These are phyloP conservation scores for Nephrotoma appendiculata DNA, from an alignment of 2,888 invertebrate species.

Conservation along the genomic window DNA sequence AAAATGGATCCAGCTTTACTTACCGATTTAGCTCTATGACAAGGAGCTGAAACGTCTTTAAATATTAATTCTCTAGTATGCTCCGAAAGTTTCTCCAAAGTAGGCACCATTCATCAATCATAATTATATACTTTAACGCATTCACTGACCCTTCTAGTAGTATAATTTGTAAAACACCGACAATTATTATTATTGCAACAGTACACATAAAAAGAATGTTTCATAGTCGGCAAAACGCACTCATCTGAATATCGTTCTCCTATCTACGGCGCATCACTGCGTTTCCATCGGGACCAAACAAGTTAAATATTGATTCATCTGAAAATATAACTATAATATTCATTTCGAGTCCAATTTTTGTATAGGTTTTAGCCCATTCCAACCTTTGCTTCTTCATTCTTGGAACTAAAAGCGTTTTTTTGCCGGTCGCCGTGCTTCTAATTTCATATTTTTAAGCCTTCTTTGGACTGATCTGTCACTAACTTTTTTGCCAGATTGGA, in stretches of 20 bases:
- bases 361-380: not conserved
- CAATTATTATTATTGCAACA: not conserved
- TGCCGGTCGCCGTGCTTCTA: no score
- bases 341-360: not conserved
- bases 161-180: not conserved
- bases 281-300: not conserved
- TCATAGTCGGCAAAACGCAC: not conserved
- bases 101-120: not conserved
- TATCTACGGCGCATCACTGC: not conserved
- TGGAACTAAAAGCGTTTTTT: not conserved
- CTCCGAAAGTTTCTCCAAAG: not conserved
- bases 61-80: not conserved
- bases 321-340: not conserved
- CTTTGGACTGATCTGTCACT: no score
- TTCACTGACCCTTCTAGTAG: not conserved
- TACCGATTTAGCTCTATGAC: constrained; percentile 1
- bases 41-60: not conserved
- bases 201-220: not conserved
- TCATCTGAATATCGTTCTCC: not conserved
- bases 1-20: not conserved
- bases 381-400: not conserved
- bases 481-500: no score
- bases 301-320: not conserved
- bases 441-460: no score
- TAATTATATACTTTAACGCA: no score